Base-by-base conservation (phyloP, 1,140 invertebrate genomes). In the Bilobella aurantiaca region DNA sequence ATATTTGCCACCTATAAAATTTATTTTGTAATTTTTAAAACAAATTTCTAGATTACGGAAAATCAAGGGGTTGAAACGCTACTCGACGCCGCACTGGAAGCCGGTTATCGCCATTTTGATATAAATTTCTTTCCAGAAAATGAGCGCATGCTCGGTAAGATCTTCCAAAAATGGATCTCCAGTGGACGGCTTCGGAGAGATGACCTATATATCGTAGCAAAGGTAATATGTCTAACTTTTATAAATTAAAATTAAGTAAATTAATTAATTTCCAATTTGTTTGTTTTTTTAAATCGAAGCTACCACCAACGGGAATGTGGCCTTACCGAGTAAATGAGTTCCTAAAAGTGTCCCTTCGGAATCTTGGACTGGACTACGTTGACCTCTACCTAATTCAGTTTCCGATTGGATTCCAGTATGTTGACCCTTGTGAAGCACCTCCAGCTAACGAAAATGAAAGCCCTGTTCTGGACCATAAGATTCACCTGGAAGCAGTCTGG, bases 361-460 rank as follows among this genome's bases (percentile, higher is more conserved):
- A 82, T 34, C 77, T 93, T n/a, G 82, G 86, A 67, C 74, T 90
- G 61, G 83, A 87, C 62, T 93, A 93, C 74, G 76, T 94, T 2
- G 91, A 94, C 74, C 79, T 94, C 64, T 93, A 79, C 68, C 68
- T 81, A 1, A 74, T 79, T 29, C 78, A 81, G 68, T 58, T 66
- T 0, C 79, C 79, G 18, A 64, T 74, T 21, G 75, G 75, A 0
- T 63, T 75, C n/a, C 69, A 73, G 47, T 74, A 73, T 62, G 68
- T 70, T 58, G 25, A 68, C 53, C 59, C 74, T n/a, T 25, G 57
- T 29, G 53, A 73, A 25, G 47, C 65, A 25, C 30, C 71, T n/a
- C 63, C 71, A 29, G 64, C 59, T 2, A 46, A 63, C 21, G 73
- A 46, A 32, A 47, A 62, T 46, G 67, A 61, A 27, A 37, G 79